Evolutionary conservation across 1,140 invertebrate species (phyloP).

Genomic region (Drosophila miranda): DNA sequence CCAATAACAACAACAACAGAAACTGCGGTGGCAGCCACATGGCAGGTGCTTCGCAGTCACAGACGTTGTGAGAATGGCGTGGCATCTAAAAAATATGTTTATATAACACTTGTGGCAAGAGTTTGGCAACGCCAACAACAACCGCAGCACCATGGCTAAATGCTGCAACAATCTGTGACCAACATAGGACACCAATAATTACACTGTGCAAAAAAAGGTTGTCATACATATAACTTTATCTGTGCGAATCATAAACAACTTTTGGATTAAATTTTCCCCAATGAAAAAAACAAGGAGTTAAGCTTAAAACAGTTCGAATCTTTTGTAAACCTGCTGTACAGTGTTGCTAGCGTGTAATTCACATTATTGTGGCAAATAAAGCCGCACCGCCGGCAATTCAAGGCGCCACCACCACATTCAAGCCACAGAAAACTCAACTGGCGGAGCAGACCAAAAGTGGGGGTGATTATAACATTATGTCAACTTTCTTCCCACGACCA

Average conservation of each 20-base stretch:
- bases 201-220: slow-evolving; percentile 42
- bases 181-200: slow-evolving; percentile 32
- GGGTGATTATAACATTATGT: slow-evolving; percentile 78
- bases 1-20: slow-evolving; percentile 1
- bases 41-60: slow-evolving; percentile 40
- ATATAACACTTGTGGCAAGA: slow-evolving; percentile 68
- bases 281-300: no score
- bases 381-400: slow-evolving; percentile 53
- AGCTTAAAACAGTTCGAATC: not conserved
- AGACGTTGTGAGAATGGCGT: slow-evolving; percentile 70
- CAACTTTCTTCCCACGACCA: slow-evolving; percentile 78
- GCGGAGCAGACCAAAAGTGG: slow-evolving; percentile 54
- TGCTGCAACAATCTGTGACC: slow-evolving; percentile 66
- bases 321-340: slow-evolving; percentile 40
- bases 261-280: no score
- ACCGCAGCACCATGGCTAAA: slow-evolving; percentile 29
- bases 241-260: no score
- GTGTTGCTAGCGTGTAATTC: slow-evolving; percentile 59
- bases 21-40: slow-evolving; percentile 19
- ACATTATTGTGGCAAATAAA: slow-evolving; percentile 70
- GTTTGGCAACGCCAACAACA: slow-evolving; percentile 49
- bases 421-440: slow-evolving; percentile 33
- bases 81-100: slow-evolving; percentile 75
- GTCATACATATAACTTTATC: not conserved
- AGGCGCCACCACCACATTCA: slow-evolving; percentile 52